phyloP scores from a whole-genome alignment of 2,888 invertebrate species.

The Apamea monoglypha region DNA sequence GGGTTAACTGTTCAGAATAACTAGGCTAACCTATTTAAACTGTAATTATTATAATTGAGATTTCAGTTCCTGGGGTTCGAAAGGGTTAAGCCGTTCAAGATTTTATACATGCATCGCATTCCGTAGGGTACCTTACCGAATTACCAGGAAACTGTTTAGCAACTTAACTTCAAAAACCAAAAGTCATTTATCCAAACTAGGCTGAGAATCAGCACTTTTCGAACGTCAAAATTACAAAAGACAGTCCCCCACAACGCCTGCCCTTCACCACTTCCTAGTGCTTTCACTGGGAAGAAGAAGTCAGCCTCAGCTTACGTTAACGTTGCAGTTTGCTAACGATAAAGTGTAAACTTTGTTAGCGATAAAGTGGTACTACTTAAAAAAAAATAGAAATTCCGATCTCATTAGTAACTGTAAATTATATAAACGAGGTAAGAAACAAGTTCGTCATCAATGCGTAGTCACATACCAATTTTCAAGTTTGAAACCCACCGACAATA shows the following conservation, averaged over 20 bases:
- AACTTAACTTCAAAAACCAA: not conserved
- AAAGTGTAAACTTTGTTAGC: not conserved
- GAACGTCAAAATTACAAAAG: no score
- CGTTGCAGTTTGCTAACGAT: not conserved
- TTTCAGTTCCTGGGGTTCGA: not conserved
- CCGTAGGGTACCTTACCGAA: not conserved
- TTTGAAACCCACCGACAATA: slow-evolving; percentile 9
- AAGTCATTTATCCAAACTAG: no score
- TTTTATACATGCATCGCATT: not conserved
- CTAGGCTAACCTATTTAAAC: not conserved
- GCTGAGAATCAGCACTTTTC: no score
- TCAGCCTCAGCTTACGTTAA: not conserved
- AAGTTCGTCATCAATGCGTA: slow-evolving; percentile 1
- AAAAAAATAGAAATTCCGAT: not conserved
- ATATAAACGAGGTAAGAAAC: not conserved
- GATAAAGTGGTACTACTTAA: not conserved
- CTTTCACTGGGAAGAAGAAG: no score
- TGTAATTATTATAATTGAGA: not conserved
- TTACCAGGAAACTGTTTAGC: not conserved
- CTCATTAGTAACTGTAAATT: slow-evolving; percentile 5
- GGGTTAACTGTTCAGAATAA: not conserved
- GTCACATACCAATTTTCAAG: not conserved
- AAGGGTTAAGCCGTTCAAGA: no score
- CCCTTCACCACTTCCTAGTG: no score
- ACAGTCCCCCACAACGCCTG: no score